Conservation (phyloP, 2,113 vertebrate species). For the Bungarus multicinctus region DNA sequence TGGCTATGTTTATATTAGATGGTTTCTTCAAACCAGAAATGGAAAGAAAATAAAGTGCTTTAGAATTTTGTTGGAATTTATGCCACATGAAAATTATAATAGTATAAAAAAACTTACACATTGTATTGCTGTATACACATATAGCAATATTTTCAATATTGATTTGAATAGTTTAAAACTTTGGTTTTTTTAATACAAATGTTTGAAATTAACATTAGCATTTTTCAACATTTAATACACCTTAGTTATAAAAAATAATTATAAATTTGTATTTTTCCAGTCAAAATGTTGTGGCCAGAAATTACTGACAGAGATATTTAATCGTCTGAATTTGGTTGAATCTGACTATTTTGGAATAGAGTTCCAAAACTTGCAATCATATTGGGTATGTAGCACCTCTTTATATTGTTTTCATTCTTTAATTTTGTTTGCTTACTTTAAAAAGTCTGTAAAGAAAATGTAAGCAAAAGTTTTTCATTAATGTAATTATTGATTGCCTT, state of each 20-base stretch:
- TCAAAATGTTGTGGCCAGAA: conserved; percentile 78
- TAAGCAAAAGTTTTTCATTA: neutral
- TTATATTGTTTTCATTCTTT: neutral
- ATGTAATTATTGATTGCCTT: neutral
- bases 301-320: conserved; percentile 81
- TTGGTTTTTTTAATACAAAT: neutral
- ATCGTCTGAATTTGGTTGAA: conserved; percentile 87
- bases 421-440: neutral
- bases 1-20: neutral
- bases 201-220: neutral
- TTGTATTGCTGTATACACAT: neutral
- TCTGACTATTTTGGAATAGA: conserved; percentile 96
- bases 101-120: neutral
- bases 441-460: neutral
- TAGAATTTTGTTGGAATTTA: neutral
- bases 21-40: neutral
- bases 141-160: neutral
- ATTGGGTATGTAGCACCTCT: conserved; percentile 81
- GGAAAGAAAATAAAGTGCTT: neutral
- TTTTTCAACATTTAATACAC: neutral
- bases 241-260: neutral
- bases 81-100: neutral
- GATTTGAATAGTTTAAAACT: neutral
- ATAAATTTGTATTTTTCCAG: conserved; percentile 62
- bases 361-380: conserved; percentile 86